Percentiles rank a stretch among this genome's conserved stretches.
Evolutionary conservation across 2,113 vertebrate species (phyloP).

Genomic region (Ictalurus furcatus): DNA sequence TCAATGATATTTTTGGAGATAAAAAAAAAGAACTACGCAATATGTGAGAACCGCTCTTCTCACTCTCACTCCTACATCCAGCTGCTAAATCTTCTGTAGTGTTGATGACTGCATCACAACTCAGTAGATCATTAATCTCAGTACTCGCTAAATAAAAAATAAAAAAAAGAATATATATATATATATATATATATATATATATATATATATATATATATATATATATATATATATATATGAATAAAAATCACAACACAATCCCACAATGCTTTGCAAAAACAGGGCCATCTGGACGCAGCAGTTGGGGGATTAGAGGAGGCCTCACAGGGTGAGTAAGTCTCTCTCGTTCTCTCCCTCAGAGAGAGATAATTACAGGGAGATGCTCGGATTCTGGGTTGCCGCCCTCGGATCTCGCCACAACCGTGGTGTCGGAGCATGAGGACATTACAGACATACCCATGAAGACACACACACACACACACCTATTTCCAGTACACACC

Average conservation of each 20-base stretch:
- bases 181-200: no score
- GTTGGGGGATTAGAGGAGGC: conserved; percentile 61
- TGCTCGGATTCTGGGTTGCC: conserved; percentile 66
- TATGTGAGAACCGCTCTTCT: conserved; percentile 15
- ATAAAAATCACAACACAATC: conserved; percentile 52
- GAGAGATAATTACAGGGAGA: conserved; percentile 74
- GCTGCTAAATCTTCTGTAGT: conserved; percentile 31
- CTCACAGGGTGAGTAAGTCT: conserved; percentile 50
- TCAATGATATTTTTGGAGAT: not conserved
- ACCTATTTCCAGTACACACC: conserved; percentile 35
- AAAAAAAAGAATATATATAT: no score
- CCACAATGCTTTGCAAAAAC: conserved; percentile 59
- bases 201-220: not conserved
- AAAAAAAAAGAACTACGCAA: not conserved
- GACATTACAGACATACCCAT: conserved; percentile 46
- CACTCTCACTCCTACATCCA: conserved; percentile 7
- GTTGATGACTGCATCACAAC: conserved; percentile 44
- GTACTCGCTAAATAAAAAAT: conserved; percentile 59
- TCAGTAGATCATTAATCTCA: conserved; percentile 45
- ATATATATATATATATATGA: conserved; percentile 12
- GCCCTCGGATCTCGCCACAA: conserved; percentile 64
- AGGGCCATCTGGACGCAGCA: conserved; percentile 68
- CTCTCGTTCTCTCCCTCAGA: conserved; percentile 30
- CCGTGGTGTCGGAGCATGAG: conserved; percentile 54
- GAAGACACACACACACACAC: conserved; percentile 6